A percentile compares a stretch with the other conserved stretches of the same genome.
Evolutionary conservation across 2,888 invertebrate genomes (phyloP).

Genomic region (Tetragnatha montana): DNA sequence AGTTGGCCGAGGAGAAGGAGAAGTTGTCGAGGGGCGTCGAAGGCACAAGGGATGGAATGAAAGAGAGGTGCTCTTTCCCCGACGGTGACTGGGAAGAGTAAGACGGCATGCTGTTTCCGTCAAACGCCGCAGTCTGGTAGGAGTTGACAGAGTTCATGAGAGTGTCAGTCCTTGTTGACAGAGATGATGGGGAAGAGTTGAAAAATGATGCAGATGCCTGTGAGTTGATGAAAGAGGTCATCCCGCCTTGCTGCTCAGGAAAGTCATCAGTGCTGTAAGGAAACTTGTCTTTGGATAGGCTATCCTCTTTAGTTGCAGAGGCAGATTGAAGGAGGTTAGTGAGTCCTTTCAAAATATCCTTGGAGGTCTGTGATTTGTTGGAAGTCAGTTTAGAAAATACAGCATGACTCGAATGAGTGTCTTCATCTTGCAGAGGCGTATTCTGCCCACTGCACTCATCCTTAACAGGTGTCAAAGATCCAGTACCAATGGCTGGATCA

Average conservation of each 20-base stretch:
- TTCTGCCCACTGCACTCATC: slow-evolving; percentile 72
- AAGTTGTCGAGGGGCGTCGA: slow-evolving; percentile 56
- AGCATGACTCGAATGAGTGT: slow-evolving; percentile 59
- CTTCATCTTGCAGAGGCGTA: slow-evolving; percentile 73
- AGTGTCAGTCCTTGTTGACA: slow-evolving; percentile 36
- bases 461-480: slow-evolving; percentile 72
- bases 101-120: slow-evolving; percentile 30
- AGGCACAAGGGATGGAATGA: slow-evolving; percentile 67
- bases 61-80: slow-evolving; percentile 46
- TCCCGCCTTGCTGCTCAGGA: slow-evolving; percentile 27
- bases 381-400: slow-evolving; percentile 51
- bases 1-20: slow-evolving; percentile 20
- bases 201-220: slow-evolving; percentile 45
- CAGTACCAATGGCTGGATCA: slow-evolving; percentile 27
- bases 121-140: slow-evolving; percentile 49
- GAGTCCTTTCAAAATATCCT: slow-evolving; percentile 63
- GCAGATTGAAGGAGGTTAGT: slow-evolving; percentile 64
- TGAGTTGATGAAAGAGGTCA: slow-evolving; percentile 62
- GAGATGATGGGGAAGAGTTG: slow-evolving; percentile 41
- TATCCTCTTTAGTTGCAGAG: slow-evolving; percentile 34
- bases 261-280: slow-evolving; percentile 27
- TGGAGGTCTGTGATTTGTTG: slow-evolving; percentile 54
- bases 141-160: slow-evolving; percentile 44
- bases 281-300: slow-evolving; percentile 46
- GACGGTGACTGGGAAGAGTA: slow-evolving; percentile 45